Evolutionary conservation across 1,140 invertebrate genomes (phyloP).

Genomic region (Phymastichus coffea): DNA sequence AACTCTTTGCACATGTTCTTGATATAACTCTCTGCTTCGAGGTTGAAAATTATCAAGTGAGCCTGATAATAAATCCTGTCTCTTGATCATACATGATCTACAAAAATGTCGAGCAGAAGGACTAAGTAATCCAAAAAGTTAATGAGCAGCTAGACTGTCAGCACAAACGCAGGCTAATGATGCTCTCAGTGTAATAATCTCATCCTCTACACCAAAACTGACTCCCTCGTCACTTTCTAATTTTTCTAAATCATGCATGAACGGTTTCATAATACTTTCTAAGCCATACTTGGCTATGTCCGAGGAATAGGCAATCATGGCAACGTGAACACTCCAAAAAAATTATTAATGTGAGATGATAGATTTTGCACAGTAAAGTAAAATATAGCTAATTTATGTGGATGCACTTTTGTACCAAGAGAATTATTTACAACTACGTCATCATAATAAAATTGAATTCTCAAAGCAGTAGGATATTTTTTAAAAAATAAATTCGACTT

Average conservation of each 20-base stretch:
- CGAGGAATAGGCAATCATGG: neutral
- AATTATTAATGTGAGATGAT: constrained; percentile 1
- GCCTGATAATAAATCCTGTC: neutral
- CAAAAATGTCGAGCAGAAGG: constrained; percentile 23
- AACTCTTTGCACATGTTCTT: neutral
- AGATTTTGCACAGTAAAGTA: constrained; percentile 15
- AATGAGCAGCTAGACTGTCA: constrained; percentile 16
- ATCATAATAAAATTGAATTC: constrained; percentile 18
- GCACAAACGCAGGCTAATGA: neutral
- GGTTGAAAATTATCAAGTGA: neutral
- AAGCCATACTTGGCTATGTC: constrained; percentile 23
- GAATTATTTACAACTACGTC: constrained; percentile 18
- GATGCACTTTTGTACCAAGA: constrained; percentile 3
- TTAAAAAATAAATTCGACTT: neutral
- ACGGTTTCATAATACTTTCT: neutral
- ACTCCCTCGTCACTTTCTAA: constrained; percentile 18
- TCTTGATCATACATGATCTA: neutral
- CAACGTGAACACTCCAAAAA: neutral
- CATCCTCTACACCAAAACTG: neutral
- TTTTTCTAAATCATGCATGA: constrained; percentile 2
- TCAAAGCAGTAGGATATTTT: constrained; percentile 6
- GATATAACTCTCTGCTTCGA: neutral
- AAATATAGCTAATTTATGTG: constrained; percentile 18
- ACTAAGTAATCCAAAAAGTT: constrained; percentile 7
- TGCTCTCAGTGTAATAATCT: neutral